A percentile compares a stretch with the other conserved stretches of the same genome.
These are phyloP conservation scores for Planiliza haematocheilus DNA, from an alignment of 2,113 vertebrate genomes.

Conservation along the genomic window DNA sequence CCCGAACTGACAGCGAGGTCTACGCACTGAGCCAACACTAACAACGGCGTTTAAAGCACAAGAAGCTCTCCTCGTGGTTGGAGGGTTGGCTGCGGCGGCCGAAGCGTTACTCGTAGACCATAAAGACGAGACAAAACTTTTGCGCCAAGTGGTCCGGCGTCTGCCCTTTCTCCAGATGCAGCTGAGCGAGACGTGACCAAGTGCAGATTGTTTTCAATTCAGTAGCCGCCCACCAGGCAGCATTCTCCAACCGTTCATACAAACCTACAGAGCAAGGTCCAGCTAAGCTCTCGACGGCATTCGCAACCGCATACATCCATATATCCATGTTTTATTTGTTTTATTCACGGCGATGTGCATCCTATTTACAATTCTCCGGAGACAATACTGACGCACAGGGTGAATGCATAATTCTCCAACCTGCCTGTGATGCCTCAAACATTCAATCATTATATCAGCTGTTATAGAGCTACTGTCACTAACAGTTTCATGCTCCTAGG, in stretches of 20 bases:
- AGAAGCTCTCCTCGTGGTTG: not conserved
- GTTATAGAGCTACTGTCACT: too few relatives aligned
- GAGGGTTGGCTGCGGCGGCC: not conserved
- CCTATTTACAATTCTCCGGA: too few relatives aligned
- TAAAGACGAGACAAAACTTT: not conserved
- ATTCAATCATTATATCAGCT: too few relatives aligned
- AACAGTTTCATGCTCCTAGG: too few relatives aligned
- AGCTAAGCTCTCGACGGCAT: not conserved
- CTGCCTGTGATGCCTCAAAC: too few relatives aligned
- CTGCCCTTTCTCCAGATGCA: constrained; percentile 8
- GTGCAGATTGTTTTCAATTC: constrained; percentile 1
- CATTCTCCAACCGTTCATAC: not conserved
- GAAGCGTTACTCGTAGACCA: not conserved
- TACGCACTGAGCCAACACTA: not conserved
- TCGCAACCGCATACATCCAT: not conserved
- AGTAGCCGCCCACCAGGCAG: constrained; percentile 7
- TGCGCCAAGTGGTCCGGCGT: not conserved
- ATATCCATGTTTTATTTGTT: too few relatives aligned
- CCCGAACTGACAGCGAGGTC: not conserved
- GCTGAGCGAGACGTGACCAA: not conserved
- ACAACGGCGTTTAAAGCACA: not conserved
- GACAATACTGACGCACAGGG: too few relatives aligned
- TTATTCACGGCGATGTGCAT: too few relatives aligned
- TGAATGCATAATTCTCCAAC: too few relatives aligned
- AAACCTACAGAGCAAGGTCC: not conserved